A percentile compares a stretch with the other conserved stretches of the same genome.
Conservation (phyloP, 2,113 vertebrate genomes). For the Pycnonotus jocosus region DNA sequence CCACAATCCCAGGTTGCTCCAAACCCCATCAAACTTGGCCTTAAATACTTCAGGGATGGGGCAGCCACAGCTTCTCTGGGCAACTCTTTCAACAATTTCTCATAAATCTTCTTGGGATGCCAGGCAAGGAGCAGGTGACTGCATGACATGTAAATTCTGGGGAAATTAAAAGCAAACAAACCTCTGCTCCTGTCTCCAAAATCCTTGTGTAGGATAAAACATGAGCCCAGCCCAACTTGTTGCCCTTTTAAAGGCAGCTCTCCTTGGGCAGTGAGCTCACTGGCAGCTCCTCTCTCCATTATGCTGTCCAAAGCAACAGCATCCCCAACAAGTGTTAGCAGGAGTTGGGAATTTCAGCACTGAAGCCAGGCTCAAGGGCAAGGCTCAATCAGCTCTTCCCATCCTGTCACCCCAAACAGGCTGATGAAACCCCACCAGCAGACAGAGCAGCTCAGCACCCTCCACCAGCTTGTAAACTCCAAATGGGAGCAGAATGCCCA, state of each 20-base stretch:
- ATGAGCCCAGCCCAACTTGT: accelerated
- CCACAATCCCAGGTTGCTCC: background rate
- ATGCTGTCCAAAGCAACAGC: background rate
- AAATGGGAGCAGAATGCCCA: background rate
- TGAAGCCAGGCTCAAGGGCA: background rate
- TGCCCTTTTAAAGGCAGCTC: background rate
- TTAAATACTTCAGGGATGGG: background rate
- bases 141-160: background rate
- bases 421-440: background rate
- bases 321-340: background rate
- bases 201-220: background rate
- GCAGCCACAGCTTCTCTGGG: background rate
- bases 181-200: background rate
- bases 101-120: background rate
- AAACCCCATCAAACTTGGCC: background rate
- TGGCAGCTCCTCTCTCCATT: background rate
- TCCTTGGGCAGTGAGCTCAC: background rate
- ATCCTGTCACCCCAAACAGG: background rate
- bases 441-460: background rate
- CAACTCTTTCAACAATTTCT: background rate
- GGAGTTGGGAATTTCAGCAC: background rate
- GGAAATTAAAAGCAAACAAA: background rate
- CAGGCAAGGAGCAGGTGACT: background rate
- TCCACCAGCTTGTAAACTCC: background rate
- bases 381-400: accelerated